phyloP scores from a whole-genome alignment of 2,113 vertebrate species.

The Chaenocephalus aceratus region DNA sequence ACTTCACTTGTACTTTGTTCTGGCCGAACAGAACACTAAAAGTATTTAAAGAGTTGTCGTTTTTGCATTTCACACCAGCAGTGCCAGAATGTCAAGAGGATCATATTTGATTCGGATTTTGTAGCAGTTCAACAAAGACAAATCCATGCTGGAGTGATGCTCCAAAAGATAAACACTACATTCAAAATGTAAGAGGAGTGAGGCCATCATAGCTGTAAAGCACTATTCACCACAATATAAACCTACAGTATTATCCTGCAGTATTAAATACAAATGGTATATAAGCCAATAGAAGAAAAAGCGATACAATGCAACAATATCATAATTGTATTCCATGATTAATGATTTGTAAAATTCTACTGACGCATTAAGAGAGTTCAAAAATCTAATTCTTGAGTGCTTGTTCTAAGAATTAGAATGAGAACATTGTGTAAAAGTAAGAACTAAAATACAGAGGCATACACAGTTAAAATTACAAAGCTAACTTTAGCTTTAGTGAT shows the following conservation, averaged over 20 bases:
- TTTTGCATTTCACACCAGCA: conserved; percentile 40
- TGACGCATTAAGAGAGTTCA: not conserved
- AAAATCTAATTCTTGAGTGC: not conserved
- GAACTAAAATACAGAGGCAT: not conserved
- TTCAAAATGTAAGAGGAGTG: not conserved
- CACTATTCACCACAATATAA: not conserved
- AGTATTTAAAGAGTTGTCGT: conserved; percentile 43
- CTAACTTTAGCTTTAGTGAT: conserved; percentile 13
- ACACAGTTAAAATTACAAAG: conserved; percentile 11
- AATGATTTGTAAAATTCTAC: not conserved
- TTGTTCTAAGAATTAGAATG: no score
- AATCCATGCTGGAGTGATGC: conserved; percentile 13
- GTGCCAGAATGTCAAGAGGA: conserved; percentile 42
- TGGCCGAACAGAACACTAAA: conserved; percentile 49
- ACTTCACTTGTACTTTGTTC: conserved; percentile 18
- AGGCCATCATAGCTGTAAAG: not conserved
- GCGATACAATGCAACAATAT: not conserved
- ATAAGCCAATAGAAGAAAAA: not conserved
- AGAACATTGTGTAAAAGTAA: not conserved
- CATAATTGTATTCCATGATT: not conserved
- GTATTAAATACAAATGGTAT: not conserved
- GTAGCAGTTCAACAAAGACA: conserved; percentile 17
- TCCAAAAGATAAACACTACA: conserved; percentile 8
- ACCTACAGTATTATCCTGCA: not conserved
- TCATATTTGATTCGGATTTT: conserved; percentile 28